phyloP scores from a whole-genome alignment of 1,140 invertebrate species.

The Samia ricini region DNA sequence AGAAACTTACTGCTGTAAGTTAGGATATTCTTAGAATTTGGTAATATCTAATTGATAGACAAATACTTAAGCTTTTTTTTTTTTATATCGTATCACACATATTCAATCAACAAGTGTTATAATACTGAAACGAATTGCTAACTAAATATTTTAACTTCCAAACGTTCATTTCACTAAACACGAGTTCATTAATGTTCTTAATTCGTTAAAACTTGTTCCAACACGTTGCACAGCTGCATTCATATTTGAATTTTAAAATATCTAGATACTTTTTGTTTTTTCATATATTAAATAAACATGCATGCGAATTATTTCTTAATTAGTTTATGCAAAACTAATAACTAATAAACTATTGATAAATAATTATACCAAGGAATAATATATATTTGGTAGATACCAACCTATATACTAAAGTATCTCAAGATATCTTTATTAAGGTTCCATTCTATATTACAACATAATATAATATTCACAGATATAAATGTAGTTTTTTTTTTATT shows the following conservation, averaged over 20 bases:
- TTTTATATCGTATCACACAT: background rate
- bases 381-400: background rate
- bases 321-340: background rate
- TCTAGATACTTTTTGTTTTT: background rate
- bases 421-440: background rate
- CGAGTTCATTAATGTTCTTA: background rate
- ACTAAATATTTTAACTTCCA: background rate
- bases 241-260: background rate
- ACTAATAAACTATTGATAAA: background rate
- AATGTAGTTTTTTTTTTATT: no score
- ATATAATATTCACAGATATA: no score
- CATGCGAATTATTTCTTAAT: background rate
- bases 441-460: no score
- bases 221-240: background rate
- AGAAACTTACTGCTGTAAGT: no score
- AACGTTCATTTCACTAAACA: background rate
- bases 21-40: no score
- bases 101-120: slow-evolving; percentile 2
- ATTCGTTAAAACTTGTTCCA: background rate
- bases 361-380: background rate
- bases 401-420: background rate
- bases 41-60: no score
- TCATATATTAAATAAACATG: background rate
- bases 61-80: background rate
- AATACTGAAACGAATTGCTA: background rate